Evolutionary conservation across 1,140 invertebrate genomes (phyloP), one percentile per base, ranked within the genome.

Genomic region (Drosophila santomea): DNA sequence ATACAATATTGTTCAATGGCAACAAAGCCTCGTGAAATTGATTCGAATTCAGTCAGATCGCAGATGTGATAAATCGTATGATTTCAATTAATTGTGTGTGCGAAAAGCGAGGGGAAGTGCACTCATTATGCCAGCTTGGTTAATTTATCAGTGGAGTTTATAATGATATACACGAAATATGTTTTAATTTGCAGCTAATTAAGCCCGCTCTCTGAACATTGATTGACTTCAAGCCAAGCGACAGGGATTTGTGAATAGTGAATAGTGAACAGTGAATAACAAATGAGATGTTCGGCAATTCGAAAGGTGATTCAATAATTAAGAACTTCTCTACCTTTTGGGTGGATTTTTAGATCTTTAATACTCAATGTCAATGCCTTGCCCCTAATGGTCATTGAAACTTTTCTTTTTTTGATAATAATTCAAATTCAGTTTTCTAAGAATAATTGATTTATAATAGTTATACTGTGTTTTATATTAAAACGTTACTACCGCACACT

Each of bases 81-180:
- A 89, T 88, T 86, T 83, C 84, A 88, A 88, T 88, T 88, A 88
- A 88, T 88, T 84, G 20, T 89, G 76, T 89, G 80, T 15, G 67
- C 75, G 62, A 52, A 45, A 61, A 41, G 44, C 38, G 35, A 23
- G 25, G 57, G 61, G 71, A 66, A 60, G 57, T 77, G 75, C 66
- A 67, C 38, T 59, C 59, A 88, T 83, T 72, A 64, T 72, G 71
- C 80, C 76, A 69, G 71, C 61, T 77, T 72, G 67, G 47, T 58
- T 67, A 84, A 88, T 89, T 67, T 89, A 76, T 73, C 83, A 86
- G 61, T 88, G 71, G 75, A 80, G 50, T 61, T 28, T 69, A 62
- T 62, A 62, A 76, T 76, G 61, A 67, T 59, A 76, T 76, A 58
- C 68, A 57, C n/a, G 67, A 73, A 75, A 76, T 76, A 76, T 76